Percentiles rank a stretch among this genome's conserved stretches.
Conservation (phyloP, 1,140 invertebrate species). For the Leptopilina clavipes region DNA sequence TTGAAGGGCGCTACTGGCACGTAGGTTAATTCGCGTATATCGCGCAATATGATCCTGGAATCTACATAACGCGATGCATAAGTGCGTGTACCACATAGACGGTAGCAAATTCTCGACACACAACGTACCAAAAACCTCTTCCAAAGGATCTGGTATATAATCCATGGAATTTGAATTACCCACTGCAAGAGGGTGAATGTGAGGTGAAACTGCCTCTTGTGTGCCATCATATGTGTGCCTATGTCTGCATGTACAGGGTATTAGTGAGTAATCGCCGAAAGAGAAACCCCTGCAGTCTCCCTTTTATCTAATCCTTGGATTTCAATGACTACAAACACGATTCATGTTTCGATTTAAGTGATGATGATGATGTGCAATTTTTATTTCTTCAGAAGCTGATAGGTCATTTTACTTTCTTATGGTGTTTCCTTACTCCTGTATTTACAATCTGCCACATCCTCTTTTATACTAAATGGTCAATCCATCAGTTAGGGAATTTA, state of each 20-base stretch:
- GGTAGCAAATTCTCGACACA: constrained; percentile 27
- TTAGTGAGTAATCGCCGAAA: neutral
- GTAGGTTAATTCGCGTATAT: constrained; percentile 58
- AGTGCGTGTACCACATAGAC: constrained; percentile 25
- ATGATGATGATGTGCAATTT: too few relatives aligned
- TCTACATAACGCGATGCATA: constrained; percentile 55
- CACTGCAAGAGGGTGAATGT: constrained; percentile 3
- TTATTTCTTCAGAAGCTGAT: too few relatives aligned
- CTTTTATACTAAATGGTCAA: too few relatives aligned
- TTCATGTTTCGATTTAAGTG: too few relatives aligned
- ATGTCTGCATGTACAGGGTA: neutral
- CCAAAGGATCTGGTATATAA: constrained; percentile 50
- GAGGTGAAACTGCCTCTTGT: constrained; percentile 7
- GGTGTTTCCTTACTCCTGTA: too few relatives aligned
- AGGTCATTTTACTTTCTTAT: too few relatives aligned
- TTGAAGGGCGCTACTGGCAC: constrained; percentile 51
- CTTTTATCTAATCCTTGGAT: neutral
- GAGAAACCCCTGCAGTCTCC: neutral
- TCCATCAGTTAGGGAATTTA: too few relatives aligned
- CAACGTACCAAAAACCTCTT: constrained; percentile 42
- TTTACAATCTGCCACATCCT: too few relatives aligned
- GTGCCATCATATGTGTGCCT: too few relatives aligned
- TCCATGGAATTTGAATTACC: constrained; percentile 43
- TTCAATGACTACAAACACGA: too few relatives aligned
- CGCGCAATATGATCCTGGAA: constrained; percentile 54